These are phyloP conservation scores for Himalopsyche japonica DNA, from an alignment of 2,888 invertebrate genomes.

Conservation along the genomic window DNA sequence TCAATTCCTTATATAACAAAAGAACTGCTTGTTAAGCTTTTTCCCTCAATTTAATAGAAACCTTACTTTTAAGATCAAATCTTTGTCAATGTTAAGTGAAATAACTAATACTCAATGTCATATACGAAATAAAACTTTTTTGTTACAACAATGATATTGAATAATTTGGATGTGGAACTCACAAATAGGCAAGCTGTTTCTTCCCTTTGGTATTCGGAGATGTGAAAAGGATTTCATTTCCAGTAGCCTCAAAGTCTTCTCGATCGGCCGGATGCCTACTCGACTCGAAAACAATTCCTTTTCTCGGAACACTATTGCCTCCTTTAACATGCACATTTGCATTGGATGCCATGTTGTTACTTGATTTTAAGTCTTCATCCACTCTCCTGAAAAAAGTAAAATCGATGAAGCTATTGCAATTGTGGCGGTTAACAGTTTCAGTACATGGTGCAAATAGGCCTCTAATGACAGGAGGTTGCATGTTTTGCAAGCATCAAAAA, in stretches of 20 bases:
- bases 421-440: no score
- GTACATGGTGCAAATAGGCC: no score
- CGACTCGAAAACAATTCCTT: constrained; percentile 73
- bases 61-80: no score
- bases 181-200: constrained; percentile 42
- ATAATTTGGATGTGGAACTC: not conserved
- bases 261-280: constrained; percentile 72
- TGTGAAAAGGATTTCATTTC: constrained; percentile 61
- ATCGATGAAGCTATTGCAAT: not conserved
- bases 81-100: no score
- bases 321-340: constrained; percentile 7
- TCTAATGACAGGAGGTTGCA: no score
- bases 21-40: no score
- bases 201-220: constrained; percentile 53
- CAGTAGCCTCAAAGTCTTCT: constrained; percentile 74
- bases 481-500: no score
- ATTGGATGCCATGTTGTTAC: not conserved
- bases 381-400: constrained; percentile 20
- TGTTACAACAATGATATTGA: no score
- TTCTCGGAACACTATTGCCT: constrained; percentile 45
- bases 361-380: constrained; percentile 30
- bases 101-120: no score
- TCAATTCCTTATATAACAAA: no score
- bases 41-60: no score
- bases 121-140: no score